Conservation (phyloP, 2,888 invertebrate species). For the Heliconius cydno region DNA sequence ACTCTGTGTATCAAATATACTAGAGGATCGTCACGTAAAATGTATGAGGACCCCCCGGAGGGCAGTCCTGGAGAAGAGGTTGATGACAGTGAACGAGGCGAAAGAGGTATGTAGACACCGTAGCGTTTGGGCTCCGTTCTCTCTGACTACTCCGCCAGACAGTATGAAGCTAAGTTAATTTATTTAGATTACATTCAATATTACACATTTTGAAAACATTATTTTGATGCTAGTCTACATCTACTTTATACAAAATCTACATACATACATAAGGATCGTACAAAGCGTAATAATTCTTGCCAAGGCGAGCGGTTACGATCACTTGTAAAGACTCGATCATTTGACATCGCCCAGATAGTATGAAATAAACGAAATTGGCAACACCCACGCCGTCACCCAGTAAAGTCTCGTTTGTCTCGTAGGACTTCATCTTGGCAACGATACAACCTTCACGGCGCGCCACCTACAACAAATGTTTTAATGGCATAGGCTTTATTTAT, state of each 20-base stretch:
- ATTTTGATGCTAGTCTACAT: too few species aligned
- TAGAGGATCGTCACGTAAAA: too few species aligned
- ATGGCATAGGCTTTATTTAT: background rate
- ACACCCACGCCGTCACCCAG: conserved; percentile 80
- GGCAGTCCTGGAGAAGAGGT: too few species aligned
- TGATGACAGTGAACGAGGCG: too few species aligned
- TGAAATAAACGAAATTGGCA: conserved; percentile 80
- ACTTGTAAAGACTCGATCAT: conserved; percentile 84
- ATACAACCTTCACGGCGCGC: conserved; percentile 86
- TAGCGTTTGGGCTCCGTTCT: too few species aligned
- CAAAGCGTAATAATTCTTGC: conserved; percentile 71
- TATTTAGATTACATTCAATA: too few species aligned
- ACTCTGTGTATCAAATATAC: too few species aligned
- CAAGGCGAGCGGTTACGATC: conserved; percentile 60
- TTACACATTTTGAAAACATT: too few species aligned
- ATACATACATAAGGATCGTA: conserved; percentile 77
- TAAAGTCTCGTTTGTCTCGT: conserved; percentile 80
- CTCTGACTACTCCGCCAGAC: too few species aligned
- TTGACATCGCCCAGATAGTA: conserved; percentile 84
- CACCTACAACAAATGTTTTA: conserved; percentile 58
- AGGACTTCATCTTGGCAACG: conserved; percentile 84
- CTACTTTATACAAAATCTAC: conserved; percentile 45
- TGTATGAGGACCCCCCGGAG: too few species aligned
- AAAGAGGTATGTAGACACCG: too few species aligned
- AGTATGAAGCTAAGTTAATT: too few species aligned